Evolutionary conservation across 2,113 vertebrate genomes (phyloP).

Genomic region (Phocoena sinus): DNA sequence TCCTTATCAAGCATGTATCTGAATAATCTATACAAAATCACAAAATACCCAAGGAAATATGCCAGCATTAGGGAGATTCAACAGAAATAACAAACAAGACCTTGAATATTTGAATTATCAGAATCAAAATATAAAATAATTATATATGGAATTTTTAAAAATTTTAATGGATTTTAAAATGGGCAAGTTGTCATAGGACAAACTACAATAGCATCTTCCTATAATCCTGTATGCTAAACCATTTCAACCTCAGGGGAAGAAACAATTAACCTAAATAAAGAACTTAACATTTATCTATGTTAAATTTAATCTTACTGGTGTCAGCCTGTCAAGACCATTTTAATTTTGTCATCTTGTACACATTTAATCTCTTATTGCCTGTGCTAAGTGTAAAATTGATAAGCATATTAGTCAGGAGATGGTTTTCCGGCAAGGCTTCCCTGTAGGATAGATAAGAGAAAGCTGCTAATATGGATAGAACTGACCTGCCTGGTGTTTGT

Average conservation of each 20-base stretch:
- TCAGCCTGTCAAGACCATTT: constrained; percentile 9
- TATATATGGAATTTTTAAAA: background rate
- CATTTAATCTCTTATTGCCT: background rate
- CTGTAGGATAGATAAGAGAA: background rate
- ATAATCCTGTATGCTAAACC: background rate
- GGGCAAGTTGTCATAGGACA: background rate
- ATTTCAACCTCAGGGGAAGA: background rate
- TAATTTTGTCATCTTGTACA: background rate
- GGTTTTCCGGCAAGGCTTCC: background rate
- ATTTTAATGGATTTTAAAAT: background rate
- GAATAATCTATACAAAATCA: background rate
- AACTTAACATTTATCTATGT: background rate
- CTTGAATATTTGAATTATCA: background rate
- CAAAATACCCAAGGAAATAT: background rate
- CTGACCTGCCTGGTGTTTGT: background rate
- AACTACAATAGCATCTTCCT: background rate
- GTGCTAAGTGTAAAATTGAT: background rate
- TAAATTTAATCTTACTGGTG: background rate
- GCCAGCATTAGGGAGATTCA: background rate
- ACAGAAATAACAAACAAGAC: background rate
- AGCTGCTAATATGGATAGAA: background rate
- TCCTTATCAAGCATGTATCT: background rate
- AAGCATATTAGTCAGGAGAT: background rate
- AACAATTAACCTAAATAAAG: background rate
- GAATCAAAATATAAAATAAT: background rate